Evolutionary conservation across 2,113 vertebrate genomes (phyloP).

Genomic region (Ursus arctos): DNA sequence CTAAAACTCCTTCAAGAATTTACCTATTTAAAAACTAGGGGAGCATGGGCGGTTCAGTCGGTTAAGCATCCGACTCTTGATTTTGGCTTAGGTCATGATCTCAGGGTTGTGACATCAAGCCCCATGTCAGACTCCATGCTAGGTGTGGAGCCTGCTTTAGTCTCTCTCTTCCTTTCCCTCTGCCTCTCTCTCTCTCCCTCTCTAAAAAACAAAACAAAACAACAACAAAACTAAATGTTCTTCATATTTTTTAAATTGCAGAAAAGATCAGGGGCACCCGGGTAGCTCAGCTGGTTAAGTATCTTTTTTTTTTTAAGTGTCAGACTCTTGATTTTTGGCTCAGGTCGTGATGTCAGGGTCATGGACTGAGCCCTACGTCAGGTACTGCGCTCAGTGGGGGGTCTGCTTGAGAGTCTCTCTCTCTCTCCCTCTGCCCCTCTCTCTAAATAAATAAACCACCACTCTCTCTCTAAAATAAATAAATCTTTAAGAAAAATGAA

Average conservation of each 20-base stretch:
- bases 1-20: neutral
- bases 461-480: neutral
- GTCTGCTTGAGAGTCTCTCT: neutral
- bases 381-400: neutral
- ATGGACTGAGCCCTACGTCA: neutral
- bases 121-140: neutral
- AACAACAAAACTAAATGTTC: neutral
- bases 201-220: neutral
- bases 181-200: neutral
- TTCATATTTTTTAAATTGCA: conserved; percentile 38
- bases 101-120: neutral
- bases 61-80: neutral
- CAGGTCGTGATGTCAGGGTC: neutral
- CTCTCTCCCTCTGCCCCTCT: neutral
- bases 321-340: neutral
- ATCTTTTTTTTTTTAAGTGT: neutral
- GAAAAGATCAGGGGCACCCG: neutral
- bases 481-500: neutral
- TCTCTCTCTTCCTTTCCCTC: neutral
- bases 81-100: neutral
- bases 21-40: conserved; percentile 33
- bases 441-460: neutral
- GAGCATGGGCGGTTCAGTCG: neutral
- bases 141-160: neutral
- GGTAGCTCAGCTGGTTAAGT: neutral